Evolutionary conservation across 2,797 vertebrate species (phyloP).

Genomic region (Pipistrellus pipistrellus): DNA sequence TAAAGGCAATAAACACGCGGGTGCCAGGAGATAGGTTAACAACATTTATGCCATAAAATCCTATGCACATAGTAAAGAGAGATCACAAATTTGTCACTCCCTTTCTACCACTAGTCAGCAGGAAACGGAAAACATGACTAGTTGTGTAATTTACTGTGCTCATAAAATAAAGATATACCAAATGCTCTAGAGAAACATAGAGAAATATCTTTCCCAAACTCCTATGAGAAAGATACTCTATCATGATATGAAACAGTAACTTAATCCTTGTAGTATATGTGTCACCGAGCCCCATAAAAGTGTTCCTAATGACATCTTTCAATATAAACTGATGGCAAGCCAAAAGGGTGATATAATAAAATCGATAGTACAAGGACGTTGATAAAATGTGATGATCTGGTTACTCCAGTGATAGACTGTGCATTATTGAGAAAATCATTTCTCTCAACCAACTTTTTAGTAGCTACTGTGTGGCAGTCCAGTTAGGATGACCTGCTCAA

Average conservation of each 20-base stretch:
- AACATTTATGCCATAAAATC: slow-evolving; percentile 43
- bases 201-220: not conserved
- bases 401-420: not conserved
- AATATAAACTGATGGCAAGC: not conserved
- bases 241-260: not conserved
- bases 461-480: not conserved
- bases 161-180: slow-evolving; percentile 36
- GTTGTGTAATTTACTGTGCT: slow-evolving; percentile 33
- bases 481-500: not conserved
- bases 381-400: not conserved
- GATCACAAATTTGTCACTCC: not conserved
- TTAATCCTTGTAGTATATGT: not conserved
- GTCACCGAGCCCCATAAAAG: not conserved
- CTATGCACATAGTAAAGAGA: not conserved
- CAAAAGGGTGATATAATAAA: not conserved
- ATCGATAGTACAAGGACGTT: not conserved
- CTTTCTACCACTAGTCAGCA: not conserved
- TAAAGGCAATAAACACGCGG: slow-evolving; percentile 37
- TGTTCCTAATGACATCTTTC: slow-evolving; percentile 21
- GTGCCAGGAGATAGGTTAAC: not conserved
- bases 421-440: not conserved
- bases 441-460: not conserved
- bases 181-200: not conserved
- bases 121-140: not conserved
- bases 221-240: not conserved